Evolutionary conservation across 2,797 vertebrate genomes (phyloP).

Genomic region (Peromyscus melanophrys): DNA sequence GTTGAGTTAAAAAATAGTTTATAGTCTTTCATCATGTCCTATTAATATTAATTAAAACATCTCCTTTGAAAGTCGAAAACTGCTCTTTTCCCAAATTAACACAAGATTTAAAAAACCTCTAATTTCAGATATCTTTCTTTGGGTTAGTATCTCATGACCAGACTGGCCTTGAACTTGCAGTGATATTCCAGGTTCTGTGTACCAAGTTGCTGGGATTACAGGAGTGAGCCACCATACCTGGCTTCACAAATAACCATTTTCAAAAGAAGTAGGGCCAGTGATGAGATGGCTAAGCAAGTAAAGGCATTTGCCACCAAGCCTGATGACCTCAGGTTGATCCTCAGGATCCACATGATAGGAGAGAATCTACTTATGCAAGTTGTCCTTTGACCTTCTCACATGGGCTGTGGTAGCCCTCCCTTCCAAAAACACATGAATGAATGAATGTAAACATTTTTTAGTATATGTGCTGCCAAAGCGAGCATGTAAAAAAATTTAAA

Average conservation of each 20-base stretch:
- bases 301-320: not conserved
- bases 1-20: conserved; percentile 31
- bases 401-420: not conserved
- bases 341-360: not conserved
- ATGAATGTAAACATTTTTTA: not conserved
- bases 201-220: not conserved
- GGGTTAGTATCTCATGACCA: not conserved
- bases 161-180: not conserved
- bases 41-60: conserved; percentile 32
- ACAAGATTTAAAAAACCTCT: not conserved
- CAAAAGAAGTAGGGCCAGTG: not conserved
- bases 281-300: not conserved
- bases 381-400: not conserved
- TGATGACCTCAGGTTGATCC: not conserved
- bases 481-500: not conserved
- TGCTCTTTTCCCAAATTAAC: not conserved
- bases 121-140: not conserved
- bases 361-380: not conserved
- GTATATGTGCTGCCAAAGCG: too few species aligned
- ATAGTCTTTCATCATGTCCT: not conserved
- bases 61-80: conserved; percentile 49
- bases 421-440: not conserved
- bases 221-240: not conserved
- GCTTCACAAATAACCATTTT: not conserved
- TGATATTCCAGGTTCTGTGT: not conserved